Evolutionary conservation across 2,797 vertebrate species (phyloP), one percentile per base, ranked within the genome.

Genomic region (Betta splendens): DNA sequence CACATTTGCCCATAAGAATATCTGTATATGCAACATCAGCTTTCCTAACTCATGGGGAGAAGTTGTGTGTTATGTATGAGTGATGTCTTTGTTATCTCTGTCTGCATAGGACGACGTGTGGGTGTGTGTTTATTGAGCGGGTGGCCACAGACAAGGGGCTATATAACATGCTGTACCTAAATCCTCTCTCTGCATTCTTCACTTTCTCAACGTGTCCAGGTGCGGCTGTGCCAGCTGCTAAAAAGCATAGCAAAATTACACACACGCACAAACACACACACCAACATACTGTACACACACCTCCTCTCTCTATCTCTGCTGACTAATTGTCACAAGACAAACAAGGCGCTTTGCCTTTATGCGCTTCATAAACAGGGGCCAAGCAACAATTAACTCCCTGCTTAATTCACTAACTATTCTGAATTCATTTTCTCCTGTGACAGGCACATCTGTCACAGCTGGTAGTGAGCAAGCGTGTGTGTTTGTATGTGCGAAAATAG

Each of bases 351-450:
- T 85, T 82, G 81, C 81, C 87, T 88, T 84, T 88, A 79, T 86
- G 88, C 81, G 85, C 86, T 85, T 90, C 89, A 91, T 92, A 91
- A 92, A 90, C 87, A 86, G 81, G 56, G 91, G 88, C 89, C 89
- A 90, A 79, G 88, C 87, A 84, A 89, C 91, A 92, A 93, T 93
- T 93, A 92, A 90, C 90, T 92, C 90, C 89, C 90, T 88, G 85
- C 91, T 92, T 93, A 93, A 93, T 93, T 93, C 87, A 86, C 90
- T 92, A 92, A 92, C 88, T 92, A 91, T 92, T 92, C 84, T 81
- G 87, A 91, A 92, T 92, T 90, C 90, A 91, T 92, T 91, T 90
- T 90, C 89, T 92, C 88, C 70, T 58, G 87, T 91, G 91, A 91
- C 87, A 87, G 81, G 70, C 81, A 84, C 91, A 92, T 91, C 91